phyloP scores from a whole-genome alignment of 1,140 invertebrate genomes.

The Bombus ignitus region DNA sequence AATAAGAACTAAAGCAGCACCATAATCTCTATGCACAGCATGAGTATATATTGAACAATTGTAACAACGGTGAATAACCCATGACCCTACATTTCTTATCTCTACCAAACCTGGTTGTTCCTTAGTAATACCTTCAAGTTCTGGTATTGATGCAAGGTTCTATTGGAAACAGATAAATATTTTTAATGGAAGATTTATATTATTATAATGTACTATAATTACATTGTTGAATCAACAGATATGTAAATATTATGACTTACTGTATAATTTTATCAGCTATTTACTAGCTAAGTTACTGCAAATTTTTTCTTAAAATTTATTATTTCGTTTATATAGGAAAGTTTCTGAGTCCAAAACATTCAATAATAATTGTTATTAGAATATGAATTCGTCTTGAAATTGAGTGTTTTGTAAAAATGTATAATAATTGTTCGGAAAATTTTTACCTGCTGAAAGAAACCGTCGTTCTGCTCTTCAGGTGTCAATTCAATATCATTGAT shows the following conservation, averaged over 20 bases:
- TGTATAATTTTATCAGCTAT: not conserved
- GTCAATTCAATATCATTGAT: constrained; percentile 76
- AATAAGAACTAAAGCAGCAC: constrained; percentile 81
- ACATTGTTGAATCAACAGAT: not conserved
- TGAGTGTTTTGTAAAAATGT: not conserved
- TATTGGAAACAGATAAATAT: constrained; percentile 58
- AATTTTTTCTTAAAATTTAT: not conserved
- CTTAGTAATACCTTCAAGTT: constrained; percentile 81
- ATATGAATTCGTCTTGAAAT: not conserved
- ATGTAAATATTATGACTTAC: too few relatives aligned
- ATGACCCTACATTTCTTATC: constrained; percentile 79
- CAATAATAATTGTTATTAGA: not conserved
- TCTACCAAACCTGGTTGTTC: constrained; percentile 81
- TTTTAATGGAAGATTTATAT: constrained; percentile 1
- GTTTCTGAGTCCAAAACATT: not conserved
- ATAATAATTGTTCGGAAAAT: not conserved
- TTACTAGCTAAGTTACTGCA: not conserved
- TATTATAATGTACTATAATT: not conserved
- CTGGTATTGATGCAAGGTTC: constrained; percentile 76
- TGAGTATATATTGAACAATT: constrained; percentile 82
- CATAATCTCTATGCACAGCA: constrained; percentile 82
- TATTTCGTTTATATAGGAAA: not conserved
- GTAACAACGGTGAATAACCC: constrained; percentile 82
- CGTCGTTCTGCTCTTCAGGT: constrained; percentile 74
- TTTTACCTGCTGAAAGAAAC: constrained; percentile 80